Conservation (phyloP, 1,140 invertebrate genomes). For the Lepeophtheirus salmonis region DNA sequence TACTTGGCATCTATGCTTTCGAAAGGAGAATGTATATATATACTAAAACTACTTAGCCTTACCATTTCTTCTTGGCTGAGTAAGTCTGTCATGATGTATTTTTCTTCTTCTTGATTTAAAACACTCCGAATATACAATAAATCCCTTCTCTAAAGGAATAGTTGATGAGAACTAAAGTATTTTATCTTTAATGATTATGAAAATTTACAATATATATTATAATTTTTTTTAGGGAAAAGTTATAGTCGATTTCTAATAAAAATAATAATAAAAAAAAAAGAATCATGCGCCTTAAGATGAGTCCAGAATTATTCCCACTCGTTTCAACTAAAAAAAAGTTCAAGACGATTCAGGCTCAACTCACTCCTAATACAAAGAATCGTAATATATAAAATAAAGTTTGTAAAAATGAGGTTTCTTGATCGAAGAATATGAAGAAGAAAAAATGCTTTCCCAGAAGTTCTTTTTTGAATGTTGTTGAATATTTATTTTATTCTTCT, state of each 20-base stretch:
- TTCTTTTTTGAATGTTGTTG: no score
- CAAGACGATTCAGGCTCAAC: no score
- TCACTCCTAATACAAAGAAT: no score
- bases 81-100: constrained; percentile 12
- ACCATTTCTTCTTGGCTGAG: constrained; percentile 13
- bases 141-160: not conserved
- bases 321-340: no score
- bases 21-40: not conserved
- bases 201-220: not conserved
- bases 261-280: not conserved
- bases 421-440: no score
- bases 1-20: not conserved
- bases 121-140: no score
- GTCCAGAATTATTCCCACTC: not conserved
- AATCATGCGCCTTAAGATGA: not conserved
- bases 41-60: not conserved
- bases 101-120: not conserved
- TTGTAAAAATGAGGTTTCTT: no score
- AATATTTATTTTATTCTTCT: no score
- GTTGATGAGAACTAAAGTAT: not conserved
- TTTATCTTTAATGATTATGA: not conserved
- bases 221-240: not conserved
- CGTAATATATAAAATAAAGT: no score
- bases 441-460: no score
- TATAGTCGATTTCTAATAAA: not conserved